Percentiles rank a stretch among this genome's conserved stretches.
Conservation (phyloP, 2,888 invertebrate species). For the Tipula vernalis region DNA sequence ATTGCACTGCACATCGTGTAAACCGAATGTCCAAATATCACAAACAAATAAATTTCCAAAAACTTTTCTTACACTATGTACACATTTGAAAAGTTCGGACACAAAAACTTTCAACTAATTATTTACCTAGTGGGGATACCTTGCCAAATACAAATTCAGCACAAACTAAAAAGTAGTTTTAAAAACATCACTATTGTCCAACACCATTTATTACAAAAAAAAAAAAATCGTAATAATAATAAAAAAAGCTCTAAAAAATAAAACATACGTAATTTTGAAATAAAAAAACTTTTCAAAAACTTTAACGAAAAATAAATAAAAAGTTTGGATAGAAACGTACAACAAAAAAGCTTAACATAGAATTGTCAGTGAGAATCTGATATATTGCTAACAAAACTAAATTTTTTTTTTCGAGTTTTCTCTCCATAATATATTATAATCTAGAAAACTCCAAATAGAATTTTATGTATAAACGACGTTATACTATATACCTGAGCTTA, state of each 20-base stretch:
- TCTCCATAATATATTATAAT: background rate
- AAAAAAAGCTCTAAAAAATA: background rate
- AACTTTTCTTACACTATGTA: background rate
- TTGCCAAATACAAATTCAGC: background rate
- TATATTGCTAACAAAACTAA: background rate
- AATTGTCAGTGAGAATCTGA: background rate
- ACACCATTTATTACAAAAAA: background rate
- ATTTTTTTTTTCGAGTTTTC: background rate
- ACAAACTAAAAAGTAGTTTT: background rate
- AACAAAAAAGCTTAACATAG: background rate
- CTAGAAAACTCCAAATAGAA: background rate
- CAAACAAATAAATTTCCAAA: background rate
- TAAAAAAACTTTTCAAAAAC: background rate
- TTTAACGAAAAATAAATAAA: background rate
- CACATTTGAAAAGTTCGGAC: background rate
- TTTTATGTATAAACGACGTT: background rate
- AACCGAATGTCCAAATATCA: background rate
- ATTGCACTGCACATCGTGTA: background rate
- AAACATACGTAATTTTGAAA: background rate
- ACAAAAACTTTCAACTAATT: background rate
- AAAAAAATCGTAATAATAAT: background rate
- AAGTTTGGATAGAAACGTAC: background rate
- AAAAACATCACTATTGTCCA: background rate
- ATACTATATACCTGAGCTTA: background rate
- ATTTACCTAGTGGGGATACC: background rate